Evolutionary conservation across 2,113 vertebrate genomes (phyloP).

Genomic region (Argyrosomus japonicus): DNA sequence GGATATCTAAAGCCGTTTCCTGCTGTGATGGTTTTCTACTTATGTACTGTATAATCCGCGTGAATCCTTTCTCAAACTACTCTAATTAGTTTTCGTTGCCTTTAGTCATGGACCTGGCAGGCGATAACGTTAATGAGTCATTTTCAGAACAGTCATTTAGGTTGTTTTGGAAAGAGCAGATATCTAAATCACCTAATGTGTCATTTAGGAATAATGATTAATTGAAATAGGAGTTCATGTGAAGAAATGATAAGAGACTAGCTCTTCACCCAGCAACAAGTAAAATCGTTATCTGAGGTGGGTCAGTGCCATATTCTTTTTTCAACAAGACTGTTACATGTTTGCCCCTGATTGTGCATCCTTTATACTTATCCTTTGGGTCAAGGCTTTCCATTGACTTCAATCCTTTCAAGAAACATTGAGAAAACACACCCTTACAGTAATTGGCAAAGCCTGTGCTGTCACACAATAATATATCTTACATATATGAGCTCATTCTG

Average conservation of each 20-base stretch:
- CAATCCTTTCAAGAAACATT: not conserved
- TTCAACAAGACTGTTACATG: not conserved
- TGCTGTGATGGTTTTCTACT: too few relatives aligned
- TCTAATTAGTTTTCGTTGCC: too few relatives aligned
- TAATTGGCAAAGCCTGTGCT: not conserved
- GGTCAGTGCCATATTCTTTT: not conserved
- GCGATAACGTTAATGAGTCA: not conserved
- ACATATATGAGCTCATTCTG: too few relatives aligned
- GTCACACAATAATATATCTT: not conserved
- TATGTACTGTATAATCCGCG: too few relatives aligned
- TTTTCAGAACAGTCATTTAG: not conserved
- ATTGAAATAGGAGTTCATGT: not conserved
- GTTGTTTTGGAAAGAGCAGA: not conserved
- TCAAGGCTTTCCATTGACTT: not conserved
- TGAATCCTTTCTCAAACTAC: too few relatives aligned
- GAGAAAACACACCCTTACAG: not conserved
- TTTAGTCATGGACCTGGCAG: not conserved
- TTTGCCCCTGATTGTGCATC: too few relatives aligned
- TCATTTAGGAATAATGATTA: not conserved
- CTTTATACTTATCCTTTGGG: too few relatives aligned
- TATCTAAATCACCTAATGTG: not conserved
- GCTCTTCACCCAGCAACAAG: not conserved
- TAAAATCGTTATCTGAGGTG: too few relatives aligned
- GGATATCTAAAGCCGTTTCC: too few relatives aligned
- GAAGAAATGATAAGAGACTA: not conserved